These are phyloP conservation scores for Hanleya hanleyi DNA, from an alignment of 2,888 invertebrate genomes.

Conservation along the genomic window DNA sequence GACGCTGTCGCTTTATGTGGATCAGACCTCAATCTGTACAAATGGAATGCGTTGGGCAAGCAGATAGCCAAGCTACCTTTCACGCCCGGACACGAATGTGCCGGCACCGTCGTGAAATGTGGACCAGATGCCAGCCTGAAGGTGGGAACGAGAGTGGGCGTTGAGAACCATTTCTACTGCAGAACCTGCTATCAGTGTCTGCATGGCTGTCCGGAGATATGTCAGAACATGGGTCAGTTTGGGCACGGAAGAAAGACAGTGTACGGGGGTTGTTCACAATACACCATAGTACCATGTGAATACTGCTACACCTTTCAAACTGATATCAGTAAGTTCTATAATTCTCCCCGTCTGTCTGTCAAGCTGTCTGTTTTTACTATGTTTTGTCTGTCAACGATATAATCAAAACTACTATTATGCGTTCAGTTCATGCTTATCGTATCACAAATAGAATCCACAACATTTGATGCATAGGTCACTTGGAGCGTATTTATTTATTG, in stretches of 20 bases:
- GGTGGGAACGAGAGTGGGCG: constrained; percentile 59
- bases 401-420: no score
- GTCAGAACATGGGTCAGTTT: constrained; percentile 66
- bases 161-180: constrained; percentile 68
- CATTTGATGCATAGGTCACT: no score
- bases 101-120: constrained; percentile 66
- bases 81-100: constrained; percentile 67
- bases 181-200: constrained; percentile 62
- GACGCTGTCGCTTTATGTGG: constrained; percentile 65
- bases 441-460: no score
- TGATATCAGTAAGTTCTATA: constrained; percentile 57
- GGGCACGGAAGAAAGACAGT: constrained; percentile 66
- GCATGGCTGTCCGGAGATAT: constrained; percentile 58
- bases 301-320: constrained; percentile 57
- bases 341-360: no score
- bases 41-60: constrained; percentile 63
- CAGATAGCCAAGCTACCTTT: constrained; percentile 67
- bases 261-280: constrained; percentile 68
- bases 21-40: constrained; percentile 64
- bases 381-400: no score
- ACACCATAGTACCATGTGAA: constrained; percentile 62
- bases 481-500: no score
- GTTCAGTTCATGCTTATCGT: no score
- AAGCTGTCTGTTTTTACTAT: no score
- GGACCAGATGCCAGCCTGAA: constrained; percentile 60